Conservation (phyloP, 2,113 vertebrate species). For the Patagioenas fasciata region DNA sequence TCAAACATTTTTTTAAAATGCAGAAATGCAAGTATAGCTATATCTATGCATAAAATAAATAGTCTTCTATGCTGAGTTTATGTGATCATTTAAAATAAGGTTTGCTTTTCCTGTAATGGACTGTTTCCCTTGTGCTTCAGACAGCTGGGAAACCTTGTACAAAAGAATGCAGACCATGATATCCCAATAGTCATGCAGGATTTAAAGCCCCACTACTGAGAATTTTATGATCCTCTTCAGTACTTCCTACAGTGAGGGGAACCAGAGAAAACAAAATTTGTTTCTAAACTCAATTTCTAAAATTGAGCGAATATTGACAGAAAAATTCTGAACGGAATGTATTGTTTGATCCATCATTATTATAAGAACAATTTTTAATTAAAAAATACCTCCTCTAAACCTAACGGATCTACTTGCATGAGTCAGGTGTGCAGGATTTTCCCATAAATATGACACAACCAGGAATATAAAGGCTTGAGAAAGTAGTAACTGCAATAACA, state of each 20-base stretch:
- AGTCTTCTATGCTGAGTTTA: background rate
- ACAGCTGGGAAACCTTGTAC: background rate
- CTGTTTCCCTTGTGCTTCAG: background rate
- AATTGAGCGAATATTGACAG: background rate
- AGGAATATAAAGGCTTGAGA: background rate
- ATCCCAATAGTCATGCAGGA: background rate
- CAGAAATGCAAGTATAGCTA: background rate
- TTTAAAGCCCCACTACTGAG: background rate
- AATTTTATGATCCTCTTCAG: background rate
- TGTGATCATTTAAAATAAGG: background rate
- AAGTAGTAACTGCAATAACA: background rate
- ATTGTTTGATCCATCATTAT: background rate
- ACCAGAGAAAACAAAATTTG: background rate
- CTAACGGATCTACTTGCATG: background rate
- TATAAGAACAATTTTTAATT: background rate
- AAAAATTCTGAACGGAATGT: background rate
- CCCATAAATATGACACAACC: background rate
- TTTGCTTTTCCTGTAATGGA: background rate
- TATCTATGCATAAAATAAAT: background rate
- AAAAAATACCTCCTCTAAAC: background rate
- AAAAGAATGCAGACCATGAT: background rate
- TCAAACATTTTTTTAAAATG: background rate
- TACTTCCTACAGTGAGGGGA: background rate
- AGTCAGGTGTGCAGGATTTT: background rate
- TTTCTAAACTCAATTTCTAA: background rate